Evolutionary conservation across 2,888 invertebrate species (phyloP).

Genomic region (Polylopha cassiicola): DNA sequence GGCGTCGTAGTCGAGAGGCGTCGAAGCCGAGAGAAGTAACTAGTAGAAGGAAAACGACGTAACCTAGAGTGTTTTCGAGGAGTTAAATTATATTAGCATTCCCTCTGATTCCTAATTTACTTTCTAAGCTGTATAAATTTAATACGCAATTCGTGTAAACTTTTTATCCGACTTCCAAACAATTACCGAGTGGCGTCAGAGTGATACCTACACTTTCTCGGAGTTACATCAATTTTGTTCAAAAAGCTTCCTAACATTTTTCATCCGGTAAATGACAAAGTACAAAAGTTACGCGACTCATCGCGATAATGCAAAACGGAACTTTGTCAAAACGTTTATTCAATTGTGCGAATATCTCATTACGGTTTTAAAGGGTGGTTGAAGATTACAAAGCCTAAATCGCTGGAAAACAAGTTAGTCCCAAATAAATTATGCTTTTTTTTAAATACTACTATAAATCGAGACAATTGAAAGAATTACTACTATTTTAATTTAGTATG

Average conservation of each 20-base stretch:
- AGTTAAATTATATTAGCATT: too few species aligned
- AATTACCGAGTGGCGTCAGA: background rate
- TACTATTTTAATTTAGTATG: too few species aligned
- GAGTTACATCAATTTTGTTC: slow-evolving; percentile 13
- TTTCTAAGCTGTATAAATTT: too few species aligned
- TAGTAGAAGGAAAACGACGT: too few species aligned
- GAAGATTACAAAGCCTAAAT: background rate
- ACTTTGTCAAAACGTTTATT: slow-evolving; percentile 24
- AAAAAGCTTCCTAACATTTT: slow-evolving; percentile 17
- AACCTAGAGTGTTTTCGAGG: too few species aligned
- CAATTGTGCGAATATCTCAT: slow-evolving; percentile 16
- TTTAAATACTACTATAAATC: too few species aligned
- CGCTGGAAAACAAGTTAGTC: background rate
- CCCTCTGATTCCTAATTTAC: too few species aligned
- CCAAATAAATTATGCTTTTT: too few species aligned
- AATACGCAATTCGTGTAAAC: too few species aligned
- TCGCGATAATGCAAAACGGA: slow-evolving; percentile 32
- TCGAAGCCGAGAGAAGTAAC: too few species aligned
- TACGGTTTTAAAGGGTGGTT: background rate
- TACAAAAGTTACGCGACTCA: slow-evolving; percentile 28
- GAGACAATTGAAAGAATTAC: too few species aligned
- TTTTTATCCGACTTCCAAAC: background rate
- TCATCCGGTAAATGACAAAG: slow-evolving; percentile 29
- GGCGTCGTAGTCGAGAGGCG: too few species aligned
- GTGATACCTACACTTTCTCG: background rate